phyloP scores from a whole-genome alignment of 2,888 invertebrate genomes.

The Amphipyra tragopoginis region DNA sequence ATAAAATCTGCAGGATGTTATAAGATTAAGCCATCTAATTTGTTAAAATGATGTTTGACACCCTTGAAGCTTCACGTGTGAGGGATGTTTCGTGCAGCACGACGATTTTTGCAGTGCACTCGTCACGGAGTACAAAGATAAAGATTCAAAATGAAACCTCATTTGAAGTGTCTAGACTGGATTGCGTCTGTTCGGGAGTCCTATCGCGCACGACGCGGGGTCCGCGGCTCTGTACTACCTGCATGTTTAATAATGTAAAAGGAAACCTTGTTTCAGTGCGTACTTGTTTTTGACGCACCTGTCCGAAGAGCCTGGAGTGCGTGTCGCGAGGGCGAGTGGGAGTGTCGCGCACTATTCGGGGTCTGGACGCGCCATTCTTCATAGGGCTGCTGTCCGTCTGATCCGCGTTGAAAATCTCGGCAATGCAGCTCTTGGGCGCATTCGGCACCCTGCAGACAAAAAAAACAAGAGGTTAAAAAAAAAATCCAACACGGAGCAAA shows the following conservation, averaged over 20 bases:
- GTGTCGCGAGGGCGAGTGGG: slow-evolving; percentile 91
- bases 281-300: slow-evolving; percentile 66
- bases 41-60: no score
- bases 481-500: not conserved
- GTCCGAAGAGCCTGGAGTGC: slow-evolving; percentile 91
- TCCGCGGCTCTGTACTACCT: not conserved
- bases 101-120: not conserved
- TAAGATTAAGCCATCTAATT: no score
- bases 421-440: slow-evolving; percentile 91
- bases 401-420: slow-evolving; percentile 88
- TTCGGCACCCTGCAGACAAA: slow-evolving; percentile 88
- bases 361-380: slow-evolving; percentile 78
- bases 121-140: no score
- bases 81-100: no score
- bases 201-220: no score
- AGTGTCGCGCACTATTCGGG: slow-evolving; percentile 89
- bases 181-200: no score
- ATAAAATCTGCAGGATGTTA: no score
- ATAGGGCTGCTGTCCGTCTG: slow-evolving; percentile 77
- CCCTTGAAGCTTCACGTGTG: no score
- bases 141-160: no score
- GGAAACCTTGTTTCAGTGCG: slow-evolving; percentile 9
- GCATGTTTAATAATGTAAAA: slow-evolving; percentile 1
- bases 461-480: slow-evolving; percentile 11
- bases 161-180: no score